phyloP scores from a whole-genome alignment of 1,140 invertebrate species.

The Rhagoletis zephyria region DNA sequence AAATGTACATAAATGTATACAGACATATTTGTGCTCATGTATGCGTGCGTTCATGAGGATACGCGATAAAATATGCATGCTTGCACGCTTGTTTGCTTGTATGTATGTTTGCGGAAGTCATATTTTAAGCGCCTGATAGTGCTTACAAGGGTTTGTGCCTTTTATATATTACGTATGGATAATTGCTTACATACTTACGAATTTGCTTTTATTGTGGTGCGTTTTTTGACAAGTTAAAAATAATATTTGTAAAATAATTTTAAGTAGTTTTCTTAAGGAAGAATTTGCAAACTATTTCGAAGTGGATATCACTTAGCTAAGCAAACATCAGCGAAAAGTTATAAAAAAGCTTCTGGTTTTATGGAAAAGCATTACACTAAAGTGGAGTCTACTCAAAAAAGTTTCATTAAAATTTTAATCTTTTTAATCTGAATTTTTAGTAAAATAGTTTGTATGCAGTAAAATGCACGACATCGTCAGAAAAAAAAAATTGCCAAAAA shows the following conservation, averaged over 20 bases:
- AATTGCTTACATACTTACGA: background rate
- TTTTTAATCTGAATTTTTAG: no score
- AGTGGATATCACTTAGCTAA: conserved; percentile 6
- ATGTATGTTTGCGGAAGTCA: conserved; percentile 29
- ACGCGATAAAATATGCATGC: conserved; percentile 16
- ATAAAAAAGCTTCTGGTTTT: no score
- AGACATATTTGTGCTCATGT: background rate
- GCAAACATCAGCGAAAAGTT: background rate
- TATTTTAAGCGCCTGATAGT: conserved; percentile 48
- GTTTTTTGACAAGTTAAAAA: conserved; percentile 11
- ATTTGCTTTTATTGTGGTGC: background rate
- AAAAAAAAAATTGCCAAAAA: no score
- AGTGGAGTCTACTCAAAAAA: background rate
- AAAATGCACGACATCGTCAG: no score
- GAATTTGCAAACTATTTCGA: background rate
- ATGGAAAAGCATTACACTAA: background rate
- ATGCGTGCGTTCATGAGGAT: background rate
- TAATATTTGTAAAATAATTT: conserved; percentile 28
- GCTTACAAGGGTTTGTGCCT: background rate
- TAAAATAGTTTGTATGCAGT: no score
- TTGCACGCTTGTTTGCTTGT: background rate
- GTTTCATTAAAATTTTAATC: no score
- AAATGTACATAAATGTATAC: background rate
- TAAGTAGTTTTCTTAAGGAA: conserved; percentile 26
- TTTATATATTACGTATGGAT: no score